These are phyloP conservation scores for Venturia canescens DNA, from an alignment of 1,140 invertebrate species.

Conservation along the genomic window DNA sequence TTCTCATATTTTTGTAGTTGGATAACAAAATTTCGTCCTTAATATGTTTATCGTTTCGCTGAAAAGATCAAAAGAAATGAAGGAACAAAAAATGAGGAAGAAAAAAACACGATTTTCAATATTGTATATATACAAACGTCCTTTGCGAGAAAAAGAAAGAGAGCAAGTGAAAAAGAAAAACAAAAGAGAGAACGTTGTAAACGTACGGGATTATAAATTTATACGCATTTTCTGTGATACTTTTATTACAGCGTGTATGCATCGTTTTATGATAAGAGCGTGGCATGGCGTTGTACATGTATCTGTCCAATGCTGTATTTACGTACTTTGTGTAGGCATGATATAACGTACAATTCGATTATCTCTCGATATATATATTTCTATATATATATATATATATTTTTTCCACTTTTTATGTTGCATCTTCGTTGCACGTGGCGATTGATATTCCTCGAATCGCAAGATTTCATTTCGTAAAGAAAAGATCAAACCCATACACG, in stretches of 20 bases:
- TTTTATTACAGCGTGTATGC: slow-evolving; percentile 53
- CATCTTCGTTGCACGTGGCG: neutral
- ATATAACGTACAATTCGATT: neutral
- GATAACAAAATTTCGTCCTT: slow-evolving; percentile 21
- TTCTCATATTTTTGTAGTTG: neutral
- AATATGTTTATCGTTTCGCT: slow-evolving; percentile 27
- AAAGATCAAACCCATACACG: neutral
- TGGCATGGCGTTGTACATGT: slow-evolving; percentile 21
- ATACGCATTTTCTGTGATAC: slow-evolving; percentile 57
- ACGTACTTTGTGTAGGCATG: slow-evolving; percentile 9
- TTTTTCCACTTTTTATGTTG: slow-evolving; percentile 27
- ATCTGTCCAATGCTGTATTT: slow-evolving; percentile 8
- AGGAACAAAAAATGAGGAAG: slow-evolving; percentile 3
- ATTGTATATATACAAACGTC: slow-evolving; percentile 42
- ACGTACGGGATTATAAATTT: slow-evolving; percentile 30
- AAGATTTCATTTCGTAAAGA: neutral
- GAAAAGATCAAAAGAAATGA: neutral
- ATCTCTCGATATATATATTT: slow-evolving; percentile 18
- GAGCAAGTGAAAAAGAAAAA: no score
- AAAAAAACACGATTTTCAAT: slow-evolving; percentile 39
- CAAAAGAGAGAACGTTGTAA: slow-evolving; percentile 17
- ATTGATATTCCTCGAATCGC: neutral
- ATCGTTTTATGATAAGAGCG: slow-evolving; percentile 42
- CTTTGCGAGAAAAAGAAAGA: slow-evolving; percentile 9
- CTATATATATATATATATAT: neutral